These are phyloP conservation scores for Palythoa caribaeorum DNA, from an alignment of 92 coral and sea anemone species.

Conservation along the genomic window DNA sequence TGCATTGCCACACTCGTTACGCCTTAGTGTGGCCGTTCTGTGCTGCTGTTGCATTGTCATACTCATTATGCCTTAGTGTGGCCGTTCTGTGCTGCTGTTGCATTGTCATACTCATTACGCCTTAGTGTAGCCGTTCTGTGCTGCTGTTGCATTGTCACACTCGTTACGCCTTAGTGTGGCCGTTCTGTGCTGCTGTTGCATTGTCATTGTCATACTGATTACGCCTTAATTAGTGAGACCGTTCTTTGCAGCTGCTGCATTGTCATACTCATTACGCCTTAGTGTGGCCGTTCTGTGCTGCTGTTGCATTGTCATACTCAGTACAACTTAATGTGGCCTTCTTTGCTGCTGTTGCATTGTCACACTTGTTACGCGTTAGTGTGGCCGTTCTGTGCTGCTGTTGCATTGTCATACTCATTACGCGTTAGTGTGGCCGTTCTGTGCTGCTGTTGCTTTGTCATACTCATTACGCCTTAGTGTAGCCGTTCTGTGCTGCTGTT, in stretches of 20 bases:
- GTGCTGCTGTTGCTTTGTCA: background rate
- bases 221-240: slow-evolving; percentile 12
- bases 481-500: background rate
- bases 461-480: no score
- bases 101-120: no score
- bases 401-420: background rate
- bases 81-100: background rate
- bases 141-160: no score
- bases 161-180: no score
- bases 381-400: background rate
- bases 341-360: no score
- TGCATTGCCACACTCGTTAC: background rate
- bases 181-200: background rate
- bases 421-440: slow-evolving; percentile 28
- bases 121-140: no score
- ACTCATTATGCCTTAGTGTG: no score
- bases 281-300: background rate
- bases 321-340: no score
- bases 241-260: slow-evolving; percentile 13
- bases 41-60: background rate
- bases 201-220: background rate
- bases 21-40: slow-evolving; percentile 29
- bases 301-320: no score
- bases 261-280: no score
- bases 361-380: no score